Conservation (phyloP, 1,140 invertebrate species). For the Lepidurus arcticus region DNA sequence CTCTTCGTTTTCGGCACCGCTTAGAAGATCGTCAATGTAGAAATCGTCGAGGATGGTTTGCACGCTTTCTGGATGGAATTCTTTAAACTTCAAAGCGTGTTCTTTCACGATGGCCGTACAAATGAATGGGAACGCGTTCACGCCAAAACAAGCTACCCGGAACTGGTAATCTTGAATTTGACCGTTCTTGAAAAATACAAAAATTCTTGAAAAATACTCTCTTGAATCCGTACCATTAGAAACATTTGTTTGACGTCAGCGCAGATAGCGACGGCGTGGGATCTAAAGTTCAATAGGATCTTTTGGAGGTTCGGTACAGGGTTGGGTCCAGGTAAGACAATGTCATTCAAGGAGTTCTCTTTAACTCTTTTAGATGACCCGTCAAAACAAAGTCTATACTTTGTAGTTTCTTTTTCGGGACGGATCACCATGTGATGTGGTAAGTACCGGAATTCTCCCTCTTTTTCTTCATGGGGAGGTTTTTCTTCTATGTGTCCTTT, state of each 20-base stretch:
- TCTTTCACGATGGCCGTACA: no score
- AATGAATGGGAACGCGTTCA: no score
- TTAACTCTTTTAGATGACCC: neutral
- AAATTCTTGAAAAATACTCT: constrained; percentile 28
- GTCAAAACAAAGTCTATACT: neutral
- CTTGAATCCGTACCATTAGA: neutral
- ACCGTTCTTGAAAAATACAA: constrained; percentile 27
- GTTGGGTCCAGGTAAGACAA: neutral
- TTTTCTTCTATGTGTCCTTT: constrained; percentile 23
- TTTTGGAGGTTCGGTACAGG: neutral
- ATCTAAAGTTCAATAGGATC: neutral
- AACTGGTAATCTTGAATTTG: neutral
- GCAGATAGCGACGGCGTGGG: neutral
- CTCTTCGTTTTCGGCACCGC: no score
- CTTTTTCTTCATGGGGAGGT: constrained; percentile 16
- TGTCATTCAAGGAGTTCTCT: neutral
- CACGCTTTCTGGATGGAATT: no score
- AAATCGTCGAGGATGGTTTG: no score
- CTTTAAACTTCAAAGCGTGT: no score
- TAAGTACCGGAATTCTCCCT: neutral
- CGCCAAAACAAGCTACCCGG: neutral
- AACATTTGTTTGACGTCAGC: neutral
- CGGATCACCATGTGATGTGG: neutral
- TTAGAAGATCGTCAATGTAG: no score
- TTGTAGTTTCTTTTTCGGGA: neutral